Conservation (phyloP, 1,140 invertebrate species). For the Drosophila navojoa region DNA sequence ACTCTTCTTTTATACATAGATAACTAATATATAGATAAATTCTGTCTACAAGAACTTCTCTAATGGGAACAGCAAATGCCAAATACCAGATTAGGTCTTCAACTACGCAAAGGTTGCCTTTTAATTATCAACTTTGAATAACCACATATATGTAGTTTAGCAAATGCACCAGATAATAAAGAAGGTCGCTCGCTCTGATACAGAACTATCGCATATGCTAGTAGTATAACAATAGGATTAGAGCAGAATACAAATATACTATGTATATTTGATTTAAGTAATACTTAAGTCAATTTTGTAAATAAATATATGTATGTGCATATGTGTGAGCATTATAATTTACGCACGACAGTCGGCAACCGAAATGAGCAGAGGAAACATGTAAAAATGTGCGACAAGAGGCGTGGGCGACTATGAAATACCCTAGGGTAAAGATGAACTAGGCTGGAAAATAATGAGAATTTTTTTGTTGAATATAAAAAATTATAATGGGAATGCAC, state of each 20-base stretch:
- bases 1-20: too few species aligned
- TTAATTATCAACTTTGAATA: slow-evolving; percentile 1
- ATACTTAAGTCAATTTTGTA: slow-evolving; percentile 15
- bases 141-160: not conserved
- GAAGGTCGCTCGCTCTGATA: slow-evolving; percentile 24
- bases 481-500: not conserved
- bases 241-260: slow-evolving; percentile 26
- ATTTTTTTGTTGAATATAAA: not conserved
- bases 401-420: not conserved
- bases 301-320: not conserved
- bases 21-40: too few species aligned
- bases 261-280: slow-evolving; percentile 6
- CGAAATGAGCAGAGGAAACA: slow-evolving; percentile 3
- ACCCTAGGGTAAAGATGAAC: not conserved
- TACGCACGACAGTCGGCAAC: slow-evolving; percentile 19
- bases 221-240: slow-evolving; percentile 27
- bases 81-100: too few species aligned
- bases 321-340: slow-evolving; percentile 21
- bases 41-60: too few species aligned
- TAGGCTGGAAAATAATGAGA: not conserved
- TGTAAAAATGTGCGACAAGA: not conserved
- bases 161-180: slow-evolving; percentile 1
- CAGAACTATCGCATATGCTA: not conserved
- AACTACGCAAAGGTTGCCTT: not conserved
- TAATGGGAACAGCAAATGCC: too few species aligned